Evolutionary conservation across 64 coral and sea anemone genomes (phyloP).

Genomic region (Pocillopora damicornis): DNA sequence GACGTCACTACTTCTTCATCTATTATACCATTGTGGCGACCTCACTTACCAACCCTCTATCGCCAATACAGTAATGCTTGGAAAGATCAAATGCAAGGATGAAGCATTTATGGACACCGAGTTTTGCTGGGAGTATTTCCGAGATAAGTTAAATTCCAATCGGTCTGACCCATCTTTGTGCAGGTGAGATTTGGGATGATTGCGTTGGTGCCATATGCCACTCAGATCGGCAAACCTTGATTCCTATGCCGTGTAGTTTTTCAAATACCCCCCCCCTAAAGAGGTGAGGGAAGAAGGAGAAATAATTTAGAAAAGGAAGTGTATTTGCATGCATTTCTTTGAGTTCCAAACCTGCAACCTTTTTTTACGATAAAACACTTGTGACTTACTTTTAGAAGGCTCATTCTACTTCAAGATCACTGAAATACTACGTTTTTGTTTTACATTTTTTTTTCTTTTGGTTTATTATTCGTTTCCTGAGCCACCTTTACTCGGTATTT

Average conservation of each 20-base stretch:
- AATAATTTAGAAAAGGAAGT: too few relatives aligned
- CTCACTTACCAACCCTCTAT: background rate
- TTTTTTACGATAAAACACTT: too few relatives aligned
- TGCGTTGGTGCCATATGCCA: background rate
- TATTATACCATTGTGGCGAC: conserved; percentile 16
- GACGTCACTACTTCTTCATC: conserved; percentile 15
- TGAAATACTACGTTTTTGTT: background rate
- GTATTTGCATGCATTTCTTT: too few relatives aligned
- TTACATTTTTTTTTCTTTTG: background rate
- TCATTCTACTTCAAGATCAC: background rate
- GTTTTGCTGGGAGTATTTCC: conserved; percentile 22
- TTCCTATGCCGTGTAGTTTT: too few relatives aligned
- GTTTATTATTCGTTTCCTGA: too few relatives aligned
- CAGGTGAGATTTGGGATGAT: background rate
- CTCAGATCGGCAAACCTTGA: background rate
- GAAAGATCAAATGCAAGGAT: background rate
- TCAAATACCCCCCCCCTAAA: too few relatives aligned
- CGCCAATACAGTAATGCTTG: background rate
- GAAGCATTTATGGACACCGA: conserved; percentile 18
- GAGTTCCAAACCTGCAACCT: too few relatives aligned
- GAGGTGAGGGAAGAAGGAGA: too few relatives aligned
- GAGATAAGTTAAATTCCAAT: conserved; percentile 9
- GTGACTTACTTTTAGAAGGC: too few relatives aligned
- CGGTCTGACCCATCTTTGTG: conserved; percentile 13
- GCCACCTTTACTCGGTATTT: too few relatives aligned